These are phyloP conservation scores for Hirtodrosophila cameraria DNA, from an alignment of 2,888 invertebrate genomes.

Conservation along the genomic window DNA sequence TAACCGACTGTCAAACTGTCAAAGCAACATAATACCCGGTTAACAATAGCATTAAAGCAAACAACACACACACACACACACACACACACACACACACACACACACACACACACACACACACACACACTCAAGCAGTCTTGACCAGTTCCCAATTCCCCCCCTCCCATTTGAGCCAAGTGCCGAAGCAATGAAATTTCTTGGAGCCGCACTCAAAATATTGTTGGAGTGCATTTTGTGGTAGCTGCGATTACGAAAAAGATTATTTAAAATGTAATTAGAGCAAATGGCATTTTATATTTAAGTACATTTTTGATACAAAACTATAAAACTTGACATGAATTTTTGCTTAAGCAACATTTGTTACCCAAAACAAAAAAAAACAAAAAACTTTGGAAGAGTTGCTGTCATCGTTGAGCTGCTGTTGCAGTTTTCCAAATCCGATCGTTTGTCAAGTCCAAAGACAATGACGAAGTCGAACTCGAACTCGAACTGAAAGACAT, in stretches of 20 bases:
- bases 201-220: slow-evolving; percentile 53
- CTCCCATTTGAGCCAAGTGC: slow-evolving; percentile 10
- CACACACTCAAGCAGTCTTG: not conserved
- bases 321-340: slow-evolving; percentile 48
- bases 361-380: too few species aligned
- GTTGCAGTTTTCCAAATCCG: slow-evolving; percentile 40
- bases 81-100: not conserved
- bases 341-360: slow-evolving; percentile 50
- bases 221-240: slow-evolving; percentile 65
- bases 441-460: slow-evolving; percentile 50
- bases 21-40: slow-evolving; percentile 73
- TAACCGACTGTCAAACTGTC: slow-evolving; percentile 65
- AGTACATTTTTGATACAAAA: slow-evolving; percentile 28
- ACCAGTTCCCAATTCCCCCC: slow-evolving; percentile 5
- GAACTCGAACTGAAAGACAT: too few species aligned
- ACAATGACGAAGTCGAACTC: slow-evolving; percentile 43
- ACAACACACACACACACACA: slow-evolving; percentile 1
- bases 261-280: slow-evolving; percentile 71
- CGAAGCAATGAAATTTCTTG: slow-evolving; percentile 52
- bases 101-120: not conserved
- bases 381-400: slow-evolving; percentile 8
- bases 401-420: slow-evolving; percentile 32
- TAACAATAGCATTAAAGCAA: slow-evolving; percentile 38
- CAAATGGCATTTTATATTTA: slow-evolving; percentile 50
- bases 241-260: slow-evolving; percentile 75